These are phyloP conservation scores for Acleris laterana DNA, from an alignment of 2,888 invertebrate genomes.

Conservation along the genomic window DNA sequence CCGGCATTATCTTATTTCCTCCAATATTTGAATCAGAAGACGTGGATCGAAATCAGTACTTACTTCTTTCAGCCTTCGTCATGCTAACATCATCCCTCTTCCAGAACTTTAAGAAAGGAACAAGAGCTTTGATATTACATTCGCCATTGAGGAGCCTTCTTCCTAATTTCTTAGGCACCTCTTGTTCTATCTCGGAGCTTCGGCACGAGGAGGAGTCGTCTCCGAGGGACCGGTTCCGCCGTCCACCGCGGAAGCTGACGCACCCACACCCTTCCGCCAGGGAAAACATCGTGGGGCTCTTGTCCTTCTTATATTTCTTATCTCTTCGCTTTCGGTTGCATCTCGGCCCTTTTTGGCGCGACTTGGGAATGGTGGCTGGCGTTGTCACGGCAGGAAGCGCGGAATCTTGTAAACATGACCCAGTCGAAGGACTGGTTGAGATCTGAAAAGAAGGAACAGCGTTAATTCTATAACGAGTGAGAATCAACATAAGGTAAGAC, in stretches of 20 bases:
- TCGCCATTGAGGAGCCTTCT: constrained; percentile 70
- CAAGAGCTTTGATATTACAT: constrained; percentile 81
- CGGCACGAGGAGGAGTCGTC: constrained; percentile 79
- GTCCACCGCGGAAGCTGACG: constrained; percentile 71
- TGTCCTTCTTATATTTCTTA: constrained; percentile 75
- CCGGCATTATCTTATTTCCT: no score
- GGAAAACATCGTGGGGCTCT: constrained; percentile 79
- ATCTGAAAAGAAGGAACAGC: constrained; percentile 44
- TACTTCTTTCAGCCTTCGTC: constrained; percentile 91
- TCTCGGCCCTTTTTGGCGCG: constrained; percentile 70
- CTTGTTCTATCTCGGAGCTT: constrained; percentile 80
- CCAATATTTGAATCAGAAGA: no score
- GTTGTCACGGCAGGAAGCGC: constrained; percentile 29
- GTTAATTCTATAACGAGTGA: neutral
- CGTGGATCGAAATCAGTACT: constrained; percentile 56
- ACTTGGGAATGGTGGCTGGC: constrained; percentile 70
- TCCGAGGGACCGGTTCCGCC: constrained; percentile 68
- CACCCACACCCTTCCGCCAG: constrained; percentile 79
- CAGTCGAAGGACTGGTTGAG: constrained; percentile 44
- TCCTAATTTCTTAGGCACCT: constrained; percentile 70
- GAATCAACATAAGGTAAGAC: neutral
- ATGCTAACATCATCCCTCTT: constrained; percentile 89
- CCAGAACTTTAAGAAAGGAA: constrained; percentile 88
- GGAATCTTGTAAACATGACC: constrained; percentile 46
- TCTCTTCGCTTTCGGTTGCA: constrained; percentile 80